These are phyloP conservation scores for Latrodectus elegans DNA, from an alignment of 2,888 invertebrate species.

Conservation along the genomic window DNA sequence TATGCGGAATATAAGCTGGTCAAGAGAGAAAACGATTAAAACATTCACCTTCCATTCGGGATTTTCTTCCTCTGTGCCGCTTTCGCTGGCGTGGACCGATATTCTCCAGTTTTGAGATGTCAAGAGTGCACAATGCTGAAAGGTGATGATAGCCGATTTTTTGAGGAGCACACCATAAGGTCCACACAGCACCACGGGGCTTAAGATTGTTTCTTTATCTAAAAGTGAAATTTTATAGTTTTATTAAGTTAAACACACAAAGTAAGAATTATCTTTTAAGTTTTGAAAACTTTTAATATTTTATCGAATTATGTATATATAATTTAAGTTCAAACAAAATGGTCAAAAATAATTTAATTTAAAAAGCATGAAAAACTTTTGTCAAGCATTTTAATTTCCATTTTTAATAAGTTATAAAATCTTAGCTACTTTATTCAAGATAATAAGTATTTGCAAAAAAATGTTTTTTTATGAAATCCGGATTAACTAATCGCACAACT, in stretches of 20 bases:
- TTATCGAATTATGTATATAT: not conserved
- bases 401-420: too few species aligned
- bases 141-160: conserved; percentile 88
- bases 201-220: conserved; percentile 86
- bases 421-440: too few species aligned
- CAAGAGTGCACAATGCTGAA: conserved; percentile 91
- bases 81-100: conserved; percentile 80
- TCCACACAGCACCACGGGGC: conserved; percentile 89
- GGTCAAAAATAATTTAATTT: too few species aligned
- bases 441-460: too few species aligned
- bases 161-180: conserved; percentile 84
- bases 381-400: too few species aligned
- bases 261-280: not conserved
- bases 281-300: not conserved
- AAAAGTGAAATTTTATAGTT: conserved; percentile 70
- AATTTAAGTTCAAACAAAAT: not conserved
- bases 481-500: too few species aligned
- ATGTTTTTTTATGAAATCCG: too few species aligned
- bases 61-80: conserved; percentile 75
- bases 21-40: too few species aligned
- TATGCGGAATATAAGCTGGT: too few species aligned
- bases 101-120: conserved; percentile 88
- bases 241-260: not conserved
- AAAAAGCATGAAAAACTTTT: too few species aligned
- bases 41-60: conserved; percentile 77